phyloP scores from a whole-genome alignment of 2,888 invertebrate species.

The Eretmocerus hayati region DNA sequence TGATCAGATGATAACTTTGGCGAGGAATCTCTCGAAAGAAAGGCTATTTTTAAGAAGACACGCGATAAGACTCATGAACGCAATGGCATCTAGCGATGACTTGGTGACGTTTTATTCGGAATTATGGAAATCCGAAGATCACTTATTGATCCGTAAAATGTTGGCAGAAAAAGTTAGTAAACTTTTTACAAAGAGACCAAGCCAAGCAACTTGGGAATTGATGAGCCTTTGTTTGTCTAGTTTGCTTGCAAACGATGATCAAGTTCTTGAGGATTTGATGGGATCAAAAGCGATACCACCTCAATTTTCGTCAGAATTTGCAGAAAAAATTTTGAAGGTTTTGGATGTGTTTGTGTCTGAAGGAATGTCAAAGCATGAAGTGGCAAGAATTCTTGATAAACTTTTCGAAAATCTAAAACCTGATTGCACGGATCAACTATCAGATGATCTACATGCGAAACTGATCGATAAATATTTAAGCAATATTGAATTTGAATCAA shows the following conservation, averaged over 20 bases:
- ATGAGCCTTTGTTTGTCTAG: slow-evolving; percentile 21
- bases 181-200: slow-evolving; percentile 26
- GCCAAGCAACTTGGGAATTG: slow-evolving; percentile 25
- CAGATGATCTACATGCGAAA: slow-evolving; percentile 28
- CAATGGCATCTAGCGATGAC: slow-evolving; percentile 24
- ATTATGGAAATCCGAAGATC: slow-evolving; percentile 26
- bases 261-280: slow-evolving; percentile 8
- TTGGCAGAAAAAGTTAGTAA: slow-evolving; percentile 20
- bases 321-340: slow-evolving; percentile 1
- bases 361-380: slow-evolving; percentile 9
- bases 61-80: slow-evolving; percentile 32
- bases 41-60: slow-evolving; percentile 32
- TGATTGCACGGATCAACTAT: slow-evolving; percentile 15
- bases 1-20: slow-evolving; percentile 7
- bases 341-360: slow-evolving; percentile 1
- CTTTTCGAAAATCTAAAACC: slow-evolving; percentile 13
- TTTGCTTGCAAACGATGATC: slow-evolving; percentile 23
- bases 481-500: slow-evolving; percentile 3
- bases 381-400: slow-evolving; percentile 1
- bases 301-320: slow-evolving; percentile 8
- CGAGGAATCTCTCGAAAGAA: slow-evolving; percentile 7
- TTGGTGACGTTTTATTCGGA: slow-evolving; percentile 19
- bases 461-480: slow-evolving; percentile 27
- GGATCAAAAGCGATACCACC: slow-evolving; percentile 3
- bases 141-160: slow-evolving; percentile 32